Evolutionary conservation across 2,797 vertebrate species (phyloP), one percentile per base, ranked within the genome.

Genomic region (Rallus crepitans): DNA sequence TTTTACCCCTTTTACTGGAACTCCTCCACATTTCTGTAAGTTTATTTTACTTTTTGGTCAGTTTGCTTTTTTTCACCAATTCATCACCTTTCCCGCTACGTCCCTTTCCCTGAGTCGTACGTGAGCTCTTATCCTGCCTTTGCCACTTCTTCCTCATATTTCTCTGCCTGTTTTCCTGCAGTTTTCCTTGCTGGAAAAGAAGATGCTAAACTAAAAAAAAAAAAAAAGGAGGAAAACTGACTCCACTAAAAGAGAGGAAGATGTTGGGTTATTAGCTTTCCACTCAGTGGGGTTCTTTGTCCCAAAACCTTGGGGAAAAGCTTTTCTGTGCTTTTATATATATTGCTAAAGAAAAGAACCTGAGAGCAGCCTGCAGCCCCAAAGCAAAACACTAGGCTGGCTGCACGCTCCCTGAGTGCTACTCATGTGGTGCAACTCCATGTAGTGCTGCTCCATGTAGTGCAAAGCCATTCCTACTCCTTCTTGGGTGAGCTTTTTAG

Each of bases 1-100:
- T 93, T 70, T 93, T 93, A 76, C 70, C 37, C n/a, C 13, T 33
- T 89, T 87, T 66, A 59, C 59, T 84, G 80, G 75, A 94, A 94
- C 55, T 59, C 37, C 75, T 69, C 63, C 42, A 56, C 0, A 0
- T 85, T 93, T 70, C 59, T 84, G 12, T 63, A 63, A 52, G 73
- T 92, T 96, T 89, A 75, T 94, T 96, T 92, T 84, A 59, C 20
- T 82, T 76, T 69, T 57, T 33, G 11, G 5, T 59, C 40, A 16
- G 42, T 66, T 94, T 87, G 27, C 24, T 57, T 52, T 69, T 76
- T 61, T 37, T 37, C 59, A 61, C 66, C 27, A 52, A 16, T 87
- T 90, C 59, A 66, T 87, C 55, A 37, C 28, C 37, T 87, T 68
- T 64, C 28, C 50, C 52, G 42, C 42, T 63, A 14, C 3, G 0